These are phyloP conservation scores for Polydrusus pterygomalis DNA, from an alignment of 2,888 invertebrate species.

Conservation along the genomic window DNA sequence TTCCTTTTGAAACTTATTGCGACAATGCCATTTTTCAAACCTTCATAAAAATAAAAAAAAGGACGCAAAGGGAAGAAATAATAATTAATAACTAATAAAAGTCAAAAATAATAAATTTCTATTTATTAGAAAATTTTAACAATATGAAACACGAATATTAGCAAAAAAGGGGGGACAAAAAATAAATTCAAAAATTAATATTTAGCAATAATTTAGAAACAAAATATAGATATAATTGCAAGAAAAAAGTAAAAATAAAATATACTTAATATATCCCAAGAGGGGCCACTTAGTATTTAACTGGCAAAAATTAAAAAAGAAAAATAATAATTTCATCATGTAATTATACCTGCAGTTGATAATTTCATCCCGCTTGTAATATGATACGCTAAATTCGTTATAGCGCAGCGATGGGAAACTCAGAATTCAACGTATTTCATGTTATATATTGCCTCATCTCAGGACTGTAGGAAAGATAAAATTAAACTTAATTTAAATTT, in stretches of 20 bases:
- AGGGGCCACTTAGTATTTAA: slow-evolving; percentile 18
- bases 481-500: slow-evolving; percentile 22
- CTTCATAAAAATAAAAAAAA: no score
- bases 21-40: no score
- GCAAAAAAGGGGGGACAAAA: slow-evolving; percentile 22
- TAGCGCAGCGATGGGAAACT: slow-evolving; percentile 19
- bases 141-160: slow-evolving; percentile 44
- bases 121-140: slow-evolving; percentile 56
- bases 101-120: slow-evolving; percentile 46
- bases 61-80: neutral
- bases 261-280: slow-evolving; percentile 28
- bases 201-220: neutral
- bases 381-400: neutral
- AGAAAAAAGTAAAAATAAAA: slow-evolving; percentile 4
- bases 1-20: no score
- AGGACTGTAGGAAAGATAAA: slow-evolving; percentile 37
- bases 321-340: neutral
- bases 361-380: slow-evolving; percentile 30
- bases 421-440: neutral
- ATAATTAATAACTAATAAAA: neutral
- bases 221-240: slow-evolving; percentile 1
- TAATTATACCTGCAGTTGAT: neutral
- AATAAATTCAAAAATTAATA: slow-evolving; percentile 9
- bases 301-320: neutral
- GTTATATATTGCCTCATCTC: slow-evolving; percentile 34